phyloP scores from a whole-genome alignment of 2,797 vertebrate genomes.

The Mallotus villosus region DNA sequence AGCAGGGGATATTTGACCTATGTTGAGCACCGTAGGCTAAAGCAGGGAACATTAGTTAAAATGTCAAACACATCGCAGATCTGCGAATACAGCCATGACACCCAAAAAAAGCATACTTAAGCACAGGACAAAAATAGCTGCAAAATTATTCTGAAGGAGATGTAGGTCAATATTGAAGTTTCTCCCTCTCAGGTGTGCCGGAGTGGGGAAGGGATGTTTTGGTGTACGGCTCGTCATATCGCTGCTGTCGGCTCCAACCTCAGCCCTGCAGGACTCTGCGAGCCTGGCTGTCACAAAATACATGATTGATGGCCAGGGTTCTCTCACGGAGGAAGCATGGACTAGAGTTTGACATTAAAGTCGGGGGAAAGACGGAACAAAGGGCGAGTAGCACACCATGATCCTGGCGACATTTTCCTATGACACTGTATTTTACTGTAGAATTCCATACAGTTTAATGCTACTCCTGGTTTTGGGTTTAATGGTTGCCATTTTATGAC shows the following conservation, averaged over 20 bases:
- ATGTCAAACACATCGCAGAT: slow-evolving; percentile 63
- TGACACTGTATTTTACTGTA: neutral
- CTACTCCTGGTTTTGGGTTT: neutral
- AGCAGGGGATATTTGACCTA: slow-evolving; percentile 48
- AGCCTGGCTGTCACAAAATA: slow-evolving; percentile 2
- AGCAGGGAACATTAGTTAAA: slow-evolving; percentile 67
- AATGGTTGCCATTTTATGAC: neutral
- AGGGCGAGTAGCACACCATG: slow-evolving; percentile 22
- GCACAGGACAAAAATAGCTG: slow-evolving; percentile 66
- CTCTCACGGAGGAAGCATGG: slow-evolving; percentile 4
- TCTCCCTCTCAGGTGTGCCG: slow-evolving; percentile 35
- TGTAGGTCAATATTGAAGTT: slow-evolving; percentile 73
- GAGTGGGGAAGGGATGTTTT: slow-evolving; percentile 8
- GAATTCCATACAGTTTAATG: neutral
- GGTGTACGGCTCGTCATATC: slow-evolving; percentile 21
- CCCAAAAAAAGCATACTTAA: slow-evolving; percentile 47
- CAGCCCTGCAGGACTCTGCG: neutral
- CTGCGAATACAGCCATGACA: slow-evolving; percentile 31
- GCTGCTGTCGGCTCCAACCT: slow-evolving; percentile 23
- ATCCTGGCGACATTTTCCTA: neutral
- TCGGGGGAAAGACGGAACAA: slow-evolving; percentile 27
- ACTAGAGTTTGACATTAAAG: slow-evolving; percentile 29
- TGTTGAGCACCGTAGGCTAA: slow-evolving; percentile 60
- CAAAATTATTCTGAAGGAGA: slow-evolving; percentile 71
- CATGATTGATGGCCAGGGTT: slow-evolving; percentile 19